Evolutionary conservation across 2,888 invertebrate genomes (phyloP), one percentile per base, ranked within the genome.

Genomic region (Trissolcus japonicus): DNA sequence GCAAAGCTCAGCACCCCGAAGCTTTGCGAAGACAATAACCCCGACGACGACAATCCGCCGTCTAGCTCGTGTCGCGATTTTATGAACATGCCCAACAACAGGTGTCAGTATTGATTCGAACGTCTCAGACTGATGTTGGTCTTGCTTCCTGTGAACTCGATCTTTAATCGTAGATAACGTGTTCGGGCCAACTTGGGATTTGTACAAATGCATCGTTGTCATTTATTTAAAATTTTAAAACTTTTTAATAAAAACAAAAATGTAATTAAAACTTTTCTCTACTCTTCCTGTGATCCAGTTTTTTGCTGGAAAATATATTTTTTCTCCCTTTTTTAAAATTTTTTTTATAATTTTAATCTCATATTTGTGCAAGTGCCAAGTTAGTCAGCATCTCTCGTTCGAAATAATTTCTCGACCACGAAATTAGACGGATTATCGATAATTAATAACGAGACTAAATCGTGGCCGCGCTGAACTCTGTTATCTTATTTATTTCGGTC

Each of bases 31-130:
- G 84, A 83, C 73, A 86, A 90, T 76, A 88, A 88, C 74, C 86
- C 88, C 6, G 87, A 88, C 63, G 90, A 91, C 67, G 91, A 91
- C 68, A 91, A 91, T 82, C 91, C 90, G 17, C 91, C 91, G 1
- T 91, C 91, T 7, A 91, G 91, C 41, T 90, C 89, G 35, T 91
- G 91, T 80, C 90, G 91, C 3, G 90, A 90, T 9, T 88, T 90
- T 1, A 88, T 85, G n/a, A 83, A 82, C 65, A 81, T 88, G 19
- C 83, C 84, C 6, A 60, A 82, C 2, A 83, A 81, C 69, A 82
- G 79, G 46, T 87, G 80, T 71, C 83, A 87, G 60, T 87, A 75
- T 82, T 87, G 79, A 83, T 56, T 46, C n/a, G 25, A 25, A 7
- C 51, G 51, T 48, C 14, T 17, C 6, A 59, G 4, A n/a, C 13